phyloP scores from a whole-genome alignment of 2,888 invertebrate genomes.

The Holacanthella duospinosa region DNA sequence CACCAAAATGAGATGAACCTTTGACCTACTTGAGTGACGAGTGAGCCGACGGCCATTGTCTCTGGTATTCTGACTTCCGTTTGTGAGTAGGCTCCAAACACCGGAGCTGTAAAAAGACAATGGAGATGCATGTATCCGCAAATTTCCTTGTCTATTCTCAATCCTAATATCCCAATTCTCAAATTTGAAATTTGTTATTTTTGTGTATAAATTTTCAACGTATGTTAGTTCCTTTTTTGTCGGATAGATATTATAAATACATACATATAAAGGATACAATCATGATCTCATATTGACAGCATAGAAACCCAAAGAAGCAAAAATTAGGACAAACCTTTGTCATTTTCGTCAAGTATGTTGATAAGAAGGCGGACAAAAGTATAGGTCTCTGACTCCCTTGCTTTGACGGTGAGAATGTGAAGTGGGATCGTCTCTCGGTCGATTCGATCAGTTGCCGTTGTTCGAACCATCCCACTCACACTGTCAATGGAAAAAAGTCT shows the following conservation, averaged over 20 bases:
- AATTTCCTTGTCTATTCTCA: no score
- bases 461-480: conserved; percentile 68
- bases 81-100: conserved; percentile 21
- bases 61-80: conserved; percentile 36
- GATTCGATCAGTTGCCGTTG: conserved; percentile 56
- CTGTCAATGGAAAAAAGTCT: conserved; percentile 66
- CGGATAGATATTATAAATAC: no score
- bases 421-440: conserved; percentile 85
- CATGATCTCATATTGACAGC: conserved; percentile 10
- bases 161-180: no score
- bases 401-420: conserved; percentile 74
- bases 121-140: no score
- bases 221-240: no score
- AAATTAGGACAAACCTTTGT: no score
- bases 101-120: conserved; percentile 23
- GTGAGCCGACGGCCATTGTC: conserved; percentile 33
- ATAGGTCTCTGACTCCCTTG: conserved; percentile 52
- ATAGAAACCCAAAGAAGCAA: no score
- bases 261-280: no score
- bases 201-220: no score
- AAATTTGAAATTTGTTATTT: no score
- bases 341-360: conserved; percentile 26
- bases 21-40: conserved; percentile 32
- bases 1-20: no score
- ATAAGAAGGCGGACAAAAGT: conserved; percentile 32